Evolutionary conservation across 2,113 vertebrate species (phyloP).

Genomic region (Noctilio leporinus): DNA sequence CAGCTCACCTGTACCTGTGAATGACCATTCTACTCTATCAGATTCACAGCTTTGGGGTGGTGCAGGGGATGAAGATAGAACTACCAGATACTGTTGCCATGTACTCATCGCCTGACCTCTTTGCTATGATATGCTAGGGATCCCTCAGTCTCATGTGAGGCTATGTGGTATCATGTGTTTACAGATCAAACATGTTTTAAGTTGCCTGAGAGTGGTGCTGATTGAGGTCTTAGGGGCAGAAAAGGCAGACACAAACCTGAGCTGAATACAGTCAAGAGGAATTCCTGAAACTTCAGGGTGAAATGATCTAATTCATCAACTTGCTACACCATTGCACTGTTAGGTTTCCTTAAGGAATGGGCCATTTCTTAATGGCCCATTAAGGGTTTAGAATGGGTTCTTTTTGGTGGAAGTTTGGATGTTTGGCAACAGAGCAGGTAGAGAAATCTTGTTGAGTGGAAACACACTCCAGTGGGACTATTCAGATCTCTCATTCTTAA

Average conservation of each 20-base stretch:
- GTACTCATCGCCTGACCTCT: neutral
- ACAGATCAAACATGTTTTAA: neutral
- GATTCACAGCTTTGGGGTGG: neutral
- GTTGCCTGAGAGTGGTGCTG: neutral
- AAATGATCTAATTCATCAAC: neutral
- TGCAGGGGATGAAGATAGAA: neutral
- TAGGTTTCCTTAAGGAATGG: neutral
- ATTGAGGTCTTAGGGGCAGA: neutral
- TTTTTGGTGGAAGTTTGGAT: neutral
- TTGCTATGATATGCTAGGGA: neutral
- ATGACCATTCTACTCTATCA: neutral
- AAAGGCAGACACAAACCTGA: neutral
- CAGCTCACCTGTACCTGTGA: neutral
- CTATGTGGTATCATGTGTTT: neutral
- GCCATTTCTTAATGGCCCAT: neutral
- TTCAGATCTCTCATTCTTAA: fast-evolving
- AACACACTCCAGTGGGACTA: neutral
- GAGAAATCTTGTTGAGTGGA: neutral
- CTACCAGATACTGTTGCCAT: neutral
- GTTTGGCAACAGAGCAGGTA: neutral
- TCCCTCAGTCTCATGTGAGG: neutral
- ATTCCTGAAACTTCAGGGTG: neutral
- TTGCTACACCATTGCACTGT: neutral
- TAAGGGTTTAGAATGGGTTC: neutral
- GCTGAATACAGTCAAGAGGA: neutral